phyloP scores from a whole-genome alignment of 2,113 vertebrate species.

The Passer domesticus region DNA sequence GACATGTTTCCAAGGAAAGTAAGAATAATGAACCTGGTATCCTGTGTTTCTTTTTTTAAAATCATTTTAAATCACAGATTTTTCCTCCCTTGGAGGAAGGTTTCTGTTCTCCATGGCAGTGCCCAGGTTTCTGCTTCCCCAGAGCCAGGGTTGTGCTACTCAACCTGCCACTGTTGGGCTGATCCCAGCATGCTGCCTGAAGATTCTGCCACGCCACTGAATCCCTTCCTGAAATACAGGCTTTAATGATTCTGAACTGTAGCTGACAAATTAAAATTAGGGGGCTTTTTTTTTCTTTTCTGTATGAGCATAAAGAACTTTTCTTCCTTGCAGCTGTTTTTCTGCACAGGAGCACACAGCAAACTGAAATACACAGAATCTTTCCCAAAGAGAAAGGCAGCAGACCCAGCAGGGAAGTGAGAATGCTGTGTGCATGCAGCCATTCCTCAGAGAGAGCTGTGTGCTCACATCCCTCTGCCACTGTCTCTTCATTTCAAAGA shows the following conservation, averaged over 20 bases:
- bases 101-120: not conserved
- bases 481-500: not conserved
- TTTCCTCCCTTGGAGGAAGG: not conserved
- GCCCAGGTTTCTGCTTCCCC: not conserved
- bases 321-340: not conserved
- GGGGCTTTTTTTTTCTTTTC: not conserved
- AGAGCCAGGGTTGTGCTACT: not conserved
- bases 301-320: not conserved
- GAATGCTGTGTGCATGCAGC: not conserved
- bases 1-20: not conserved
- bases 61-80: not conserved
- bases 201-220: not conserved
- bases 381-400: not conserved
- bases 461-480: not conserved
- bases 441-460: not conserved
- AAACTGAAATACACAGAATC: not conserved
- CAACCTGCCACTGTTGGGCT: fast-evolving
- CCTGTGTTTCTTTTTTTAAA: not conserved
- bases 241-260: not conserved
- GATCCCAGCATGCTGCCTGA: not conserved
- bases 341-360: not conserved
- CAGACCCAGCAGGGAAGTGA: not conserved
- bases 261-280: not conserved
- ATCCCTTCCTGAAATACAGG: not conserved
- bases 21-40: not conserved